Conservation (phyloP, 1,140 invertebrate species). For the Bombus sylvicola region DNA sequence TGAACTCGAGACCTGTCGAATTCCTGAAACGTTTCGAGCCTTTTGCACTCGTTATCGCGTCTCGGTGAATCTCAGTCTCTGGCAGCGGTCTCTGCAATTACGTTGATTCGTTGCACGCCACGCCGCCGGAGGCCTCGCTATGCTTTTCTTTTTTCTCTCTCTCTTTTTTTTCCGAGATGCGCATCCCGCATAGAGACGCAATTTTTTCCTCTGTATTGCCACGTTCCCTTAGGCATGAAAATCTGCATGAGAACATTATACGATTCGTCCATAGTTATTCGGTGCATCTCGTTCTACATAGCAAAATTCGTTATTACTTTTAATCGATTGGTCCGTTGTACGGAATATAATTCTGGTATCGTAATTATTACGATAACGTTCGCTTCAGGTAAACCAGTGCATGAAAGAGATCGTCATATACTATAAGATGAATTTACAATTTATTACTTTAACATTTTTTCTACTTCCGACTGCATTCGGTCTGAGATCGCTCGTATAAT, state of each 20-base stretch:
- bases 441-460: no score
- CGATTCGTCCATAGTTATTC: background rate
- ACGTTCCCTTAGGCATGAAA: slow-evolving; percentile 2
- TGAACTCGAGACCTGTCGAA: slow-evolving; percentile 48
- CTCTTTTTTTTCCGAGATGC: background rate
- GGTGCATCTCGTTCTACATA: background rate
- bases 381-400: no score
- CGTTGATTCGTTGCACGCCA: slow-evolving; percentile 30
- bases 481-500: background rate
- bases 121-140: background rate
- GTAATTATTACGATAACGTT: no score
- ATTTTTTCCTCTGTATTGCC: slow-evolving; percentile 9
- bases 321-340: background rate
- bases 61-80: slow-evolving; percentile 25
- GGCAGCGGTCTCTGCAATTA: slow-evolving; percentile 50
- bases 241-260: slow-evolving; percentile 18
- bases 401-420: no score
- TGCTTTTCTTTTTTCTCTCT: background rate
- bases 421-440: no score
- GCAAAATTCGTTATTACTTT: background rate
- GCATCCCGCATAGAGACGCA: background rate
- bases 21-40: slow-evolving; percentile 45
- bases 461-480: background rate
- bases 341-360: no score
- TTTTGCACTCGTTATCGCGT: slow-evolving; percentile 42